These are phyloP conservation scores for Garrulus glandarius DNA, from an alignment of 2,797 vertebrate genomes.

Conservation along the genomic window DNA sequence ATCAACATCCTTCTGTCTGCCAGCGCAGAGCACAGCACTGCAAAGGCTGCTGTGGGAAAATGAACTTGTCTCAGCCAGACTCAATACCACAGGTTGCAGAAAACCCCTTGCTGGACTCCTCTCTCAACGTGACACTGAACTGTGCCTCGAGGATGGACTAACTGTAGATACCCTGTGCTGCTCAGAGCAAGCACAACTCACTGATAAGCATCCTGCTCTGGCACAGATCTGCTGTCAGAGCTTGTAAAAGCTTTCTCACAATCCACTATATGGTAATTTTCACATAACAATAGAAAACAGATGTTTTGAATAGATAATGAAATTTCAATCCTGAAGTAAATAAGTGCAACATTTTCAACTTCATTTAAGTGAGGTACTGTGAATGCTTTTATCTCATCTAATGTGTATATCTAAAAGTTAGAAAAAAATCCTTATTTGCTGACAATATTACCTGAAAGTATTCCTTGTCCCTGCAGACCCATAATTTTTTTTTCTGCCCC, in stretches of 20 bases:
- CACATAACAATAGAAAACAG: background rate
- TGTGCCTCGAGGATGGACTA: background rate
- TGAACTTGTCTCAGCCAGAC: background rate
- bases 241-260: background rate
- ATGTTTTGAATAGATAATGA: slow-evolving; percentile 11
- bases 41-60: fast-evolving
- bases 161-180: background rate
- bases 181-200: background rate
- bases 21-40: background rate
- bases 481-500: background rate
- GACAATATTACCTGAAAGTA: background rate
- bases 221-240: background rate
- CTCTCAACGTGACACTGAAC: background rate
- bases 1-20: background rate
- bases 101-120: background rate
- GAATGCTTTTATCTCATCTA: background rate
- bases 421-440: background rate
- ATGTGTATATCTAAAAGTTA: background rate
- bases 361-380: background rate
- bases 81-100: background rate
- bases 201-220: background rate
- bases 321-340: background rate
- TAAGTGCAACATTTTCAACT: background rate
- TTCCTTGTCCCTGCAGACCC: background rate
- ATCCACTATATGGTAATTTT: background rate